Base-by-base conservation (phyloP, 2,888 invertebrate species). In the Neuroscelio doddi region DNA sequence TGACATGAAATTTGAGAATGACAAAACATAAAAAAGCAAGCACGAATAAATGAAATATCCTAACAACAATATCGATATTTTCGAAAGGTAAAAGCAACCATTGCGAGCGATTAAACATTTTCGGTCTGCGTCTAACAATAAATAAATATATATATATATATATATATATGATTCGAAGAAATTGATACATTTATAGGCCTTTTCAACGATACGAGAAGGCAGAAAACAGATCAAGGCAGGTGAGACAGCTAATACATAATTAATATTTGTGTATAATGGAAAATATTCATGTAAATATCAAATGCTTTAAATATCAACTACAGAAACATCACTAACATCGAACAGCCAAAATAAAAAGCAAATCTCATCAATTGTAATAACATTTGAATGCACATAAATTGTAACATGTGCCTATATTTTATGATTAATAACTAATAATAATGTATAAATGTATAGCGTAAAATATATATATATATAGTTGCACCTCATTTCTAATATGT, bases 341-440 rank as follows among this genome's bases (percentile, higher is more conserved):
- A 78, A 72, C 78, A 78, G 77, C 76, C 77, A 77, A 55, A 65
- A 77, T 70, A 53, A 61, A 70, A 75, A 75, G 73, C 74, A 52
- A 47, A 71, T 73, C 65, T 68, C 68, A 70, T 44, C 36, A 34
- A 50, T 49, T 26, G 32, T 39, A 47, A 21, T 16, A 27, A 24
- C 17, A 21, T 4, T 36, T 15, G 1, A 1, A n/a, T 8, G 10
- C 8, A 21, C 38, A 16, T 21, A 21, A 8, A 17, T 4, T 10
- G 36, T 24, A 27, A 21, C 29, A 30, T 14, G 45, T 30, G 32
- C 14, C 8, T 12, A 39, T n/a, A 21, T 21, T 21, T 2, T 2
- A 21, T 3, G 5, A 7, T 12, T 14, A 14, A 36, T 12, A 32
- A 32, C 32, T 8, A 3, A 36, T 15, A 36, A 38, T 17, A 17